phyloP scores from a whole-genome alignment of 2,888 invertebrate genomes.

The Belgica antarctica region DNA sequence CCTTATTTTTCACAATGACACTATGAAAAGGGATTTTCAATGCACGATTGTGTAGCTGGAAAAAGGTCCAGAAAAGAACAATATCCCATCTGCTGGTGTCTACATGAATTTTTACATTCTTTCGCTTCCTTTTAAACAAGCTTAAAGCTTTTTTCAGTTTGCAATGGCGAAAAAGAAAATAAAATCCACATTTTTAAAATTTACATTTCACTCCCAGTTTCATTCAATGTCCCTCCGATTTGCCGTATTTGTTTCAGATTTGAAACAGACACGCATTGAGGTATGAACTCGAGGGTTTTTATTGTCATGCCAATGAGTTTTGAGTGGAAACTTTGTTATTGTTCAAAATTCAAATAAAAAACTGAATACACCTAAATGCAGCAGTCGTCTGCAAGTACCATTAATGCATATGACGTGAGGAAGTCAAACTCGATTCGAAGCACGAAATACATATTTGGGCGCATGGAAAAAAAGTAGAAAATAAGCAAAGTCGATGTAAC shows the following conservation, averaged over 20 bases:
- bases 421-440: slow-evolving; percentile 34
- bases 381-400: too few relatives aligned
- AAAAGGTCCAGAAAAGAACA: not conserved
- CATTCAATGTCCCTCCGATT: not conserved
- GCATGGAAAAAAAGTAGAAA: not conserved
- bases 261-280: too few relatives aligned
- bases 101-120: not conserved
- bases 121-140: not conserved
- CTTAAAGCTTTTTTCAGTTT: slow-evolving; percentile 7
- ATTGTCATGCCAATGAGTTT: too few relatives aligned
- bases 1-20: not conserved
- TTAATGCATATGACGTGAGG: slow-evolving; percentile 21
- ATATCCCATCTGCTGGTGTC: slow-evolving; percentile 11
- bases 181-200: not conserved
- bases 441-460: slow-evolving; percentile 34
- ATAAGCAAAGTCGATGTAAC: not conserved
- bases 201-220: slow-evolving; percentile 8
- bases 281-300: too few relatives aligned
- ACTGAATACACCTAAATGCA: too few relatives aligned
- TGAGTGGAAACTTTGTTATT: too few relatives aligned
- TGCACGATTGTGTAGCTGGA: not conserved
- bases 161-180: too few relatives aligned
- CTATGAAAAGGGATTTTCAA: not conserved
- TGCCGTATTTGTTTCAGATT: not conserved
- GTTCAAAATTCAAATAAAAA: too few relatives aligned